Conservation (phyloP, 2,797 vertebrate genomes). For the Anniella stebbinsi region DNA sequence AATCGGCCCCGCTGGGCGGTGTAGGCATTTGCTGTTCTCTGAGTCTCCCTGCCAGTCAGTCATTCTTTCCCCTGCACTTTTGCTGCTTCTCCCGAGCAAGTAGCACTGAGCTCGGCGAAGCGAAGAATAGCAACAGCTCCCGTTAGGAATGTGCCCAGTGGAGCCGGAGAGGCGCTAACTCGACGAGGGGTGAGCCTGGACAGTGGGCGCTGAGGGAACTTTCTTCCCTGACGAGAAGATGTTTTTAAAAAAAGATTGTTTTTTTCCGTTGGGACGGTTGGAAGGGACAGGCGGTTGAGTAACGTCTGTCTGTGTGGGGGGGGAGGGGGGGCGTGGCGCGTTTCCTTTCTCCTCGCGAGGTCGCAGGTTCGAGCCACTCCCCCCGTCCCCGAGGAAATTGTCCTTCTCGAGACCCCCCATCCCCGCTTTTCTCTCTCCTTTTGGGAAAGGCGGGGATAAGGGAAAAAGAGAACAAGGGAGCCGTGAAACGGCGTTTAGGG, state of each 20-base stretch:
- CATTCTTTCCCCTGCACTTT: neutral
- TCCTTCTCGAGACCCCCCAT: neutral
- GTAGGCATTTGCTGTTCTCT: neutral
- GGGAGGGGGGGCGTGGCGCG: neutral
- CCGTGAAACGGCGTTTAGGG: neutral
- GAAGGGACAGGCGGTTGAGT: neutral
- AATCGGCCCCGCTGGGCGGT: slow-evolving; percentile 35
- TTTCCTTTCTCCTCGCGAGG: neutral
- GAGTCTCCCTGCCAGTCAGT: neutral
- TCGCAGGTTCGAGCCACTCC: neutral
- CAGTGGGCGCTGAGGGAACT: slow-evolving; percentile 29
- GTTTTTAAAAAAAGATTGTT: neutral
- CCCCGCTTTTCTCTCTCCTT: too few relatives aligned
- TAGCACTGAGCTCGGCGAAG: slow-evolving; percentile 47
- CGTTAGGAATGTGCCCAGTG: slow-evolving; percentile 39
- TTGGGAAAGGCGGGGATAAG: neutral
- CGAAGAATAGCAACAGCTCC: neutral
- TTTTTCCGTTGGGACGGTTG: neutral
- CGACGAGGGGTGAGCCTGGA: slow-evolving; percentile 34
- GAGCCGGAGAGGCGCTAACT: slow-evolving; percentile 43
- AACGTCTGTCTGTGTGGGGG: neutral
- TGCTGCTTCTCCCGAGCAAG: slow-evolving; percentile 53
- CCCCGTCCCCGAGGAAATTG: neutral
- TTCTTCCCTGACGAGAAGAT: slow-evolving; percentile 1
- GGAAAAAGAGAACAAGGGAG: neutral